Conservation (phyloP, 2,113 vertebrate genomes). For the Nycticorax nycticorax region DNA sequence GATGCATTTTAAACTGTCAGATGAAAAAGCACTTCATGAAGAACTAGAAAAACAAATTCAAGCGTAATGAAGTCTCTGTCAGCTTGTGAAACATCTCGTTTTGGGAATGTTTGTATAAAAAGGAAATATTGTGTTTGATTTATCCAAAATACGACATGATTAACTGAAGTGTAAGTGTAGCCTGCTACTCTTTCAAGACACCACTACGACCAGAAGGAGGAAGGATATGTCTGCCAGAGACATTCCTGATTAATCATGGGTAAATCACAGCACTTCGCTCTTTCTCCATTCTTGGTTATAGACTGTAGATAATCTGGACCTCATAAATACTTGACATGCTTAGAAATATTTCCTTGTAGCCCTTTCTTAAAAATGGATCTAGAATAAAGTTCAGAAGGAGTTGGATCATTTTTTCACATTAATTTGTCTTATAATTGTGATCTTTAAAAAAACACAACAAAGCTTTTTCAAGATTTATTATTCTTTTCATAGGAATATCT, state of each 20-base stretch:
- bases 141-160: not conserved
- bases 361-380: not conserved
- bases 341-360: not conserved
- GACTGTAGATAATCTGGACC: not conserved
- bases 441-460: not conserved
- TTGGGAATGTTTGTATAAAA: not conserved
- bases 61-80: not conserved
- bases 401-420: not conserved
- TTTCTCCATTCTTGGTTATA: slow-evolving; percentile 53
- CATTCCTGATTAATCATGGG: not conserved
- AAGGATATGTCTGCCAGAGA: not conserved
- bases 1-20: not conserved
- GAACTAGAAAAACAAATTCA: not conserved
- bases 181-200: not conserved
- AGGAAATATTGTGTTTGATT: not conserved
- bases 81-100: not conserved
- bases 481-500: not conserved
- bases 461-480: not conserved
- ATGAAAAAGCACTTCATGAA: not conserved
- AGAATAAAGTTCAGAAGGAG: not conserved
- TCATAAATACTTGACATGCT: not conserved
- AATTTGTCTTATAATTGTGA: not conserved
- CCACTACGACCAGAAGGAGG: not conserved
- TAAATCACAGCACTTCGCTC: not conserved
- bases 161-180: not conserved